These are phyloP conservation scores for Porites rus DNA, from an alignment of 92 coral and sea anemone species.

Conservation along the genomic window DNA sequence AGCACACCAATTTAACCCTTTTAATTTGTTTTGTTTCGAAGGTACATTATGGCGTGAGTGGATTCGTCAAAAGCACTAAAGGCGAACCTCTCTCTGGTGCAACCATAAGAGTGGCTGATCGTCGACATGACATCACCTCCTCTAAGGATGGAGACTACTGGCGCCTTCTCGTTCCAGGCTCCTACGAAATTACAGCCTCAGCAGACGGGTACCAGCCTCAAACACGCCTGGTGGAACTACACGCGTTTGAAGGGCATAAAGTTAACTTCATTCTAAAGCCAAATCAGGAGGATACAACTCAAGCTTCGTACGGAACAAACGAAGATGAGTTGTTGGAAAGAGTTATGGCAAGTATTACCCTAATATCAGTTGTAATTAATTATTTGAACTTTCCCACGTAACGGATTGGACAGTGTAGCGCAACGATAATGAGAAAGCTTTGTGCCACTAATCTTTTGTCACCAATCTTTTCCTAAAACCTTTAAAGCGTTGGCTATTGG, in stretches of 20 bases:
- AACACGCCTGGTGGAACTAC: slow-evolving; percentile 86
- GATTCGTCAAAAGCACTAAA: slow-evolving; percentile 84
- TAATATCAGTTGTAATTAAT: neutral
- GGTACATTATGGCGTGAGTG: slow-evolving; percentile 96
- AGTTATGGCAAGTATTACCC: slow-evolving; percentile 58
- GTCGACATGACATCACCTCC: slow-evolving; percentile 96
- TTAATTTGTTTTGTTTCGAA: slow-evolving; percentile 12
- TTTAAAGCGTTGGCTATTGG: no score
- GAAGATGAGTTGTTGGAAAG: slow-evolving; percentile 73
- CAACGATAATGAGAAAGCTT: no score
- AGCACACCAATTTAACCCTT: neutral
- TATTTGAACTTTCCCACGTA: no score
- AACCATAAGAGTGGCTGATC: slow-evolving; percentile 91
- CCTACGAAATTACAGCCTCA: slow-evolving; percentile 91
- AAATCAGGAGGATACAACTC: slow-evolving; percentile 51
- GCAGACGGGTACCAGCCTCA: slow-evolving; percentile 90
- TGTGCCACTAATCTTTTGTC: no score
- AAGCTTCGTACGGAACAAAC: slow-evolving; percentile 30
- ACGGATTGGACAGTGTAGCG: no score
- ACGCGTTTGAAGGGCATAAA: slow-evolving; percentile 61
- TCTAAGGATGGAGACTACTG: slow-evolving; percentile 98
- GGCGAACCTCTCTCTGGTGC: slow-evolving; percentile 85
- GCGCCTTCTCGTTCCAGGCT: slow-evolving; percentile 99
- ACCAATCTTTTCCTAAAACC: no score
- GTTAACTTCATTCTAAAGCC: slow-evolving; percentile 85